Base-by-base conservation (phyloP, 2,797 vertebrate genomes). In the Esox lucius region DNA sequence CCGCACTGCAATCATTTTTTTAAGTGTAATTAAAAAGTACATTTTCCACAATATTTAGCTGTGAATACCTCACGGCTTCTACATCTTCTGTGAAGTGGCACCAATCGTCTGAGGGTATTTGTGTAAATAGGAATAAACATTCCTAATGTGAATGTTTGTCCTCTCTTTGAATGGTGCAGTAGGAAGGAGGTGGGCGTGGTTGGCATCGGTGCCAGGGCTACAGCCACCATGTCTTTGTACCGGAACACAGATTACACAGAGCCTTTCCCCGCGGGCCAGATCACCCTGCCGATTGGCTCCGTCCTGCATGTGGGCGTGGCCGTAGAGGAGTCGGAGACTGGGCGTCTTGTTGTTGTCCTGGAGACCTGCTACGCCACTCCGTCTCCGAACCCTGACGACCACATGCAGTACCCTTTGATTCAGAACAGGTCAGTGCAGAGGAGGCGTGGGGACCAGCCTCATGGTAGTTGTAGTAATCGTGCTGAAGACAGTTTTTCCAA, bases 291-390 rank as follows among this genome's bases (percentile, higher is more conserved):
- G 0, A 56, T 93, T 3, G 88, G 93, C n/a, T 84, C 87, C 1
- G 75, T 85, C 0, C 79, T 95, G 11, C 87, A 93, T 0, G 90
- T 95, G 75, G 91, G 91, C 0, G 77, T 91, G 78, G 81, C 87
- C 51, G 81, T 94, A 67, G 73, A 87, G 0, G 75, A 65, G 2
- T 84, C 79, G 1, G 89, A 94, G 0, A 49, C 67, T 7, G 26
- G 35, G 12, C 51, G 1, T 9, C 93, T 95, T 61, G 86, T 78
- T 0, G 78, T 93, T 6, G 73, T 93, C 65, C 12, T 95, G 78
- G 89, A 87, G n/a, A 80, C 93, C 70, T 95, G 95, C 83, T 94
- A 90, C 6, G 84, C 90, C 48, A 92, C 91, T 0, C 86, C 89
- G 26, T 84, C 90, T 0, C 0, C 73, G 1, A 76, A 88, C 48